These are phyloP conservation scores for Zaprionus bogoriensis DNA, from an alignment of 2,888 invertebrate genomes.

Conservation along the genomic window DNA sequence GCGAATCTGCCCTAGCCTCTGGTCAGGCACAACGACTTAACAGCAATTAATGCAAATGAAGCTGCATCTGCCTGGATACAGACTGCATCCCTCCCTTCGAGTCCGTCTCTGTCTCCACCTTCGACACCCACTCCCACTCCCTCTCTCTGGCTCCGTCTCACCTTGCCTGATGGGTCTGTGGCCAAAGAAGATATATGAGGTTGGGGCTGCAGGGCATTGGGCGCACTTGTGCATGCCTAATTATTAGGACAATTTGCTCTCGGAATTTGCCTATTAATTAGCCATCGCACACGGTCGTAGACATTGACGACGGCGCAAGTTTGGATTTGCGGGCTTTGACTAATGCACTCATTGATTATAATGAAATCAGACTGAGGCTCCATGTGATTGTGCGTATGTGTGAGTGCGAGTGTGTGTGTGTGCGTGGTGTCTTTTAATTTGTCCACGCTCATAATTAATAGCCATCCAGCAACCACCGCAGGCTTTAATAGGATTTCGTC, in stretches of 20 bases:
- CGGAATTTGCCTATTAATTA: slow-evolving; percentile 78
- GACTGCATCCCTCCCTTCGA: neutral
- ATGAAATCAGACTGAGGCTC: slow-evolving; percentile 63
- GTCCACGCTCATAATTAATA: slow-evolving; percentile 64
- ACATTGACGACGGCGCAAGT: slow-evolving; percentile 34
- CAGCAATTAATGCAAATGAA: slow-evolving; percentile 77
- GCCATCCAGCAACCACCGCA: slow-evolving; percentile 48
- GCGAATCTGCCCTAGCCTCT: slow-evolving; percentile 4
- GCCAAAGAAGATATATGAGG: neutral
- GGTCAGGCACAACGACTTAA: slow-evolving; percentile 59
- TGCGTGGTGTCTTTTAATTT: slow-evolving; percentile 61
- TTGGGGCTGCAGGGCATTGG: slow-evolving; percentile 31
- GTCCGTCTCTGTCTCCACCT: too few relatives aligned
- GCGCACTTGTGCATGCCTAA: slow-evolving; percentile 76
- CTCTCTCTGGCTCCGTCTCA: neutral
- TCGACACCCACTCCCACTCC: neutral
- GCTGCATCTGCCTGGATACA: slow-evolving; percentile 45
- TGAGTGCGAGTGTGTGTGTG: neutral
- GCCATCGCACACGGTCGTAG: slow-evolving; percentile 51
- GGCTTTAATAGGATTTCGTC: slow-evolving; percentile 45
- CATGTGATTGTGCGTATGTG: slow-evolving; percentile 1
- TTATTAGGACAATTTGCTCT: slow-evolving; percentile 74
- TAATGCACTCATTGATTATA: slow-evolving; percentile 76
- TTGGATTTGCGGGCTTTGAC: slow-evolving; percentile 60
- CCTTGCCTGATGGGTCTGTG: neutral